A percentile compares a stretch with the other conserved stretches of the same genome.
Conservation (phyloP, 2,113 vertebrate species). For the Catharus minimus region DNA sequence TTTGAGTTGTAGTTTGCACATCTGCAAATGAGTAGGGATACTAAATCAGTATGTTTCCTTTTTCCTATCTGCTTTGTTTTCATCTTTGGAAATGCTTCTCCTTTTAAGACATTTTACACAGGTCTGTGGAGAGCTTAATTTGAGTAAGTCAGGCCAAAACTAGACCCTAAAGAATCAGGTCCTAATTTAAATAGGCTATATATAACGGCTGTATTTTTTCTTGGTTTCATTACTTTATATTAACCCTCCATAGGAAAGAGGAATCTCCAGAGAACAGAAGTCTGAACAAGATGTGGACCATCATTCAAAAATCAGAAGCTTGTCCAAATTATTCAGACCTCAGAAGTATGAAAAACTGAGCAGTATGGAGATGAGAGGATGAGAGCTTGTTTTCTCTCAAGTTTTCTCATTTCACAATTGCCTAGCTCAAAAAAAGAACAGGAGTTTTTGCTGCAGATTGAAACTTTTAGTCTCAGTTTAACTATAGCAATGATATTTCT, state of each 20-base stretch:
- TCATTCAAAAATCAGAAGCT: not conserved
- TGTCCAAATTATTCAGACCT: not conserved
- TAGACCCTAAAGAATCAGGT: not conserved
- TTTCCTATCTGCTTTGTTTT: not conserved
- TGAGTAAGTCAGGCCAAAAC: not conserved
- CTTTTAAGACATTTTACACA: not conserved
- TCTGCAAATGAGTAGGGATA: not conserved
- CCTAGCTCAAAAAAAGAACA: not conserved
- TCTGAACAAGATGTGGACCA: not conserved
- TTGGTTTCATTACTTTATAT: not conserved
- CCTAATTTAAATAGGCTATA: not conserved
- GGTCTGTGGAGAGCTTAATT: not conserved
- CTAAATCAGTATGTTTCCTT: not conserved
- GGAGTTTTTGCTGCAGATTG: not conserved
- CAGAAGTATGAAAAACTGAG: not conserved
- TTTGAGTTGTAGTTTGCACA: not conserved
- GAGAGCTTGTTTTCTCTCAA: not conserved
- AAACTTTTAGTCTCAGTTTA: not conserved
- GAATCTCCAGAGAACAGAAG: not conserved
- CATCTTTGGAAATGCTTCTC: not conserved
- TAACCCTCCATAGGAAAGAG: not conserved
- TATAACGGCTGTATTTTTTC: not conserved
- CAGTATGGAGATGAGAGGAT: not conserved
- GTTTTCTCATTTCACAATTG: not conserved
- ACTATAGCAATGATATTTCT: not conserved